A percentile compares a stretch with the other conserved stretches of the same genome.
phyloP scores from a whole-genome alignment of 2,888 invertebrate species.

The Molorchus minor region DNA sequence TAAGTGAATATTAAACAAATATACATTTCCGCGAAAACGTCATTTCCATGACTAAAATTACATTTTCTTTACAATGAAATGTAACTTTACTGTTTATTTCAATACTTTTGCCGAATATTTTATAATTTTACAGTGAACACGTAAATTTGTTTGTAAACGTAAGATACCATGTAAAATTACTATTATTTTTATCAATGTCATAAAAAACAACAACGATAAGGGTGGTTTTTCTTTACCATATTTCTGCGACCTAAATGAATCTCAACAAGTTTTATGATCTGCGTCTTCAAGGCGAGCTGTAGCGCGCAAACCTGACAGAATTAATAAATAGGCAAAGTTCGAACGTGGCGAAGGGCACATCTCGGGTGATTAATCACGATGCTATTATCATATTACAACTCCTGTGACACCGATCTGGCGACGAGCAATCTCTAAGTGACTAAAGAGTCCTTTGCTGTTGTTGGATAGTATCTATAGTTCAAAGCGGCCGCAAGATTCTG shows the following conservation, averaged over 20 bases:
- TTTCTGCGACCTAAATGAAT: neutral
- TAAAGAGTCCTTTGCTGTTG: conserved; percentile 14
- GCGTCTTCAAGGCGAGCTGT: conserved; percentile 19
- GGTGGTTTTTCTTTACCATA: no score
- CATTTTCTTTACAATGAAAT: no score
- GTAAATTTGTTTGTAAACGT: no score
- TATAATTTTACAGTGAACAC: no score
- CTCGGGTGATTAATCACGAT: conserved; percentile 55
- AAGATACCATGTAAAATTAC: no score
- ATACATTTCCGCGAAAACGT: no score
- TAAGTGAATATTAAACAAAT: no score
- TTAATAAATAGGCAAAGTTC: conserved; percentile 59
- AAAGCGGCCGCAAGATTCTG: neutral
- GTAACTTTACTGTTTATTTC: no score
- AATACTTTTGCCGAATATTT: no score
- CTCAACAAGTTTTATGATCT: conserved; percentile 24
- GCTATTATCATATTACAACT: conserved; percentile 59
- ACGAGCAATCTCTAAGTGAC: conserved; percentile 44
- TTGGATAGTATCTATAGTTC: conserved; percentile 14
- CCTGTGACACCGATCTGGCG: conserved; percentile 53
- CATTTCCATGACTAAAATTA: no score
- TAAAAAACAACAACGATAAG: no score
- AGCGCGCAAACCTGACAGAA: conserved; percentile 46
- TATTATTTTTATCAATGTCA: no score
- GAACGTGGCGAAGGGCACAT: conserved; percentile 53